Evolutionary conservation across 2,888 invertebrate species (phyloP), one percentile per base, ranked within the genome.

Genomic region (Metacarcinus magister): DNA sequence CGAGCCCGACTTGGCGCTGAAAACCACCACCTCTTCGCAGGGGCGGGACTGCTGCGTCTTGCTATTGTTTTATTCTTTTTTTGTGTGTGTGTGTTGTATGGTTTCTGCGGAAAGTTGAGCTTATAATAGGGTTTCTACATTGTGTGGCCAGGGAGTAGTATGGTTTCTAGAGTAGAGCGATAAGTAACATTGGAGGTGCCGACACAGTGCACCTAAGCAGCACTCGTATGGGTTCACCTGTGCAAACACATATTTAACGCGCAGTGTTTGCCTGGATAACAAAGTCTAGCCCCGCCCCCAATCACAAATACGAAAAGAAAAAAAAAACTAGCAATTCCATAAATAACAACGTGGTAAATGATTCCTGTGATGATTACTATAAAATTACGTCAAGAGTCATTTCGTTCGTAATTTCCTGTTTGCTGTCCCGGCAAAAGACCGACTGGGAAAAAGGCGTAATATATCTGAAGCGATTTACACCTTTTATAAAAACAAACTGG

Each of bases 71-170:
- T 87, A 13, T 32, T 87, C 4, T 7, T 10, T 87, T 87, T 87
- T 39, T 60, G 60, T 60, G 23, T 60, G 60, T 23, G 19, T 60
- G 75, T 10, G 39, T 87, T 87, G 39, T 87, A 87, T 87, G 87
- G 87, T 87, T 87, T 87, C 87, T 87, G 87, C 87, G 87, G 32
- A 87, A 13, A 87, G 87, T 39, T 87, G 32, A 87, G 87, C 87
- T 87, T 87, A 32, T 87, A 87, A 87, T 87, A 87, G 39, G 87
- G 87, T 87, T 87, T 87, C 87, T 4, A 87, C 87, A 28, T 32
- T 0, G 87, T 23, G 67, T 19, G 87, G 13, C 16, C 32, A 32
- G 10, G 87, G 39, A 87, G 87, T 87, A 87, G 39, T 87, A 87
- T 87, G 87, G 87, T 87, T 87, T 87, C 87, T 39, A 87, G 32